Percentiles rank a stretch among this genome's conserved stretches.
These are phyloP conservation scores for Rhinopithecus roxellana DNA, from an alignment of 2,113 vertebrate genomes.

Conservation along the genomic window DNA sequence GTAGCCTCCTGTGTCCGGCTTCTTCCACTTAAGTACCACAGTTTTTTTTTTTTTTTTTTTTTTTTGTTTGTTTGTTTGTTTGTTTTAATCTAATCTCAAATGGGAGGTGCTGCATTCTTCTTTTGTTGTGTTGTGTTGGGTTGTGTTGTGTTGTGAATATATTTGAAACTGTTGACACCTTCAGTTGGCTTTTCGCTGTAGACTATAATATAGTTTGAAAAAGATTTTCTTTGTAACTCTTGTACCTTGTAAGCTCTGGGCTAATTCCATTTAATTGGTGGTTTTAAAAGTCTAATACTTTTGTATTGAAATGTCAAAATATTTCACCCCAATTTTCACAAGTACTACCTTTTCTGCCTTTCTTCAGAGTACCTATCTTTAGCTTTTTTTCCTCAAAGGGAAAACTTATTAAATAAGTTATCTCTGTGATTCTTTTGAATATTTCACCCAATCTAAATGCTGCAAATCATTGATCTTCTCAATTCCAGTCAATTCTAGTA, in stretches of 20 bases:
- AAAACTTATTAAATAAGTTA: conserved; percentile 5
- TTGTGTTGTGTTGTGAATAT: not conserved
- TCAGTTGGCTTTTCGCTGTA: not conserved
- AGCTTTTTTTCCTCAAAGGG: not conserved
- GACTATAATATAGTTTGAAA: not conserved
- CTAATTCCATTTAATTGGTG: not conserved
- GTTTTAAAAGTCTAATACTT: not conserved
- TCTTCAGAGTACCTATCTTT: not conserved
- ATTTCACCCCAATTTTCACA: conserved; percentile 7
- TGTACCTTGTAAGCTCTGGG: not conserved
- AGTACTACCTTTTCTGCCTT: not conserved
- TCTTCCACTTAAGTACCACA: not conserved
- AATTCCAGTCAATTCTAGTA: not conserved
- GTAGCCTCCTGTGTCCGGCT: not conserved
- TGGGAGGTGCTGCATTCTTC: not conserved
- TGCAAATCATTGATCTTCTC: not conserved
- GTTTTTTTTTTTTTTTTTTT: too few relatives aligned
- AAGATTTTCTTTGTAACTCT: not conserved
- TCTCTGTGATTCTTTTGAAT: not conserved
- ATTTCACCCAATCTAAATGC: not conserved
- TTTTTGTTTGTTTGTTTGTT: too few relatives aligned
- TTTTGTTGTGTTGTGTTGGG: not conserved
- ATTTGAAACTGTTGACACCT: not conserved
- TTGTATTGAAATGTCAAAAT: not conserved
- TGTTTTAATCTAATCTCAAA: not conserved